Evolutionary conservation across 2,888 invertebrate genomes (phyloP).

Genomic region (Didymodactylos carnosus): DNA sequence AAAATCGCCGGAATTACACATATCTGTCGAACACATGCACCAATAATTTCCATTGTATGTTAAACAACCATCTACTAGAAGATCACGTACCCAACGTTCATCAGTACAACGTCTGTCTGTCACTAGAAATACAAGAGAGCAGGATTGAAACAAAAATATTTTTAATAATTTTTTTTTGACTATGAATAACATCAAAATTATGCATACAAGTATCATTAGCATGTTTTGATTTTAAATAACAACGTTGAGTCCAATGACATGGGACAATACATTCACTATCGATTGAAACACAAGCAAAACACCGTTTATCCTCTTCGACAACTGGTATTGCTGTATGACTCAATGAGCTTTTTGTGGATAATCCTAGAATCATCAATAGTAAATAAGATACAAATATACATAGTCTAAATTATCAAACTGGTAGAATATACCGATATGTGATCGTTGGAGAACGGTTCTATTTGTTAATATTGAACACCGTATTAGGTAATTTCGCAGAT

Average conservation of each 20-base stretch:
- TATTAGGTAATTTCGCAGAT: too few species aligned
- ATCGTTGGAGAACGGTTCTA: too few species aligned
- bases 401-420: too few species aligned
- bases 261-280: neutral
- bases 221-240: neutral
- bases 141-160: neutral
- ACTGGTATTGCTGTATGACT: neutral
- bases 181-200: neutral
- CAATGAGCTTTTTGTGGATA: too few species aligned
- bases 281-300: neutral
- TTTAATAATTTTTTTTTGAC: neutral
- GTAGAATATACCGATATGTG: too few species aligned
- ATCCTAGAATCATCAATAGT: too few species aligned
- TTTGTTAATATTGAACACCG: too few species aligned
- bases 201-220: neutral
- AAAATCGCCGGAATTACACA: conserved; percentile 10
- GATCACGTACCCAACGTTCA: conserved; percentile 2
- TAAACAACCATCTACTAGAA: conserved; percentile 11
- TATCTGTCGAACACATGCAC: conserved; percentile 13
- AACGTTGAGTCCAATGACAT: neutral
- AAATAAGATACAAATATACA: too few species aligned
- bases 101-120: conserved; percentile 4
- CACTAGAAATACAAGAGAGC: too few species aligned
- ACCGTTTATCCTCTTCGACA: neutral
- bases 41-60: conserved; percentile 3